These are phyloP conservation scores for Scylla paramamosain DNA, from an alignment of 1,140 invertebrate species.

Conservation along the genomic window DNA sequence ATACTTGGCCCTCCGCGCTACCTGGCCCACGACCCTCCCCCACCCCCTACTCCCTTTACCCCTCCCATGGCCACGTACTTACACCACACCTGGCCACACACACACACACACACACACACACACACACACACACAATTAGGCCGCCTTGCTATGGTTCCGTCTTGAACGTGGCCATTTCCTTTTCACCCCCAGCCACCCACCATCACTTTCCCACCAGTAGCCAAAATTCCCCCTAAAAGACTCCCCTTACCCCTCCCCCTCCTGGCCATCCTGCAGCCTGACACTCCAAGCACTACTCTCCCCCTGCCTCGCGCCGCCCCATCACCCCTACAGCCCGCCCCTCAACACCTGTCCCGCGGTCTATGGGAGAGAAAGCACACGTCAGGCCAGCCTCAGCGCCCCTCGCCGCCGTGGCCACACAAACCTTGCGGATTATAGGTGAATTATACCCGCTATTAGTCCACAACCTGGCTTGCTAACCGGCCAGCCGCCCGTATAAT, in stretches of 20 bases:
- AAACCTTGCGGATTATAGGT: conserved; percentile 38
- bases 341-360: not conserved
- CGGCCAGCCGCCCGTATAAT: conserved; percentile 47
- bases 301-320: not conserved
- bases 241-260: not conserved
- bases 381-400: not conserved
- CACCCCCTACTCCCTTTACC: not conserved
- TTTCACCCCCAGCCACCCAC: not conserved
- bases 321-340: not conserved
- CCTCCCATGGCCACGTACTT: not conserved
- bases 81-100: not conserved
- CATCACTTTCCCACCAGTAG: not conserved
- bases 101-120: conserved; percentile 16
- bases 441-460: conserved; percentile 51
- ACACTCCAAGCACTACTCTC: not conserved
- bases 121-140: not conserved
- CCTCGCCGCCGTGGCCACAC: not conserved
- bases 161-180: not conserved
- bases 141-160: not conserved
- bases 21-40: not conserved
- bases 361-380: not conserved
- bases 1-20: not conserved
- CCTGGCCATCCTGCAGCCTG: not conserved
- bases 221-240: not conserved
- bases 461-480: conserved; percentile 43